Percentiles rank a stretch among this genome's conserved stretches.
phyloP scores from a whole-genome alignment of 2,113 vertebrate species.

The Thalassarche chlororhynchos region DNA sequence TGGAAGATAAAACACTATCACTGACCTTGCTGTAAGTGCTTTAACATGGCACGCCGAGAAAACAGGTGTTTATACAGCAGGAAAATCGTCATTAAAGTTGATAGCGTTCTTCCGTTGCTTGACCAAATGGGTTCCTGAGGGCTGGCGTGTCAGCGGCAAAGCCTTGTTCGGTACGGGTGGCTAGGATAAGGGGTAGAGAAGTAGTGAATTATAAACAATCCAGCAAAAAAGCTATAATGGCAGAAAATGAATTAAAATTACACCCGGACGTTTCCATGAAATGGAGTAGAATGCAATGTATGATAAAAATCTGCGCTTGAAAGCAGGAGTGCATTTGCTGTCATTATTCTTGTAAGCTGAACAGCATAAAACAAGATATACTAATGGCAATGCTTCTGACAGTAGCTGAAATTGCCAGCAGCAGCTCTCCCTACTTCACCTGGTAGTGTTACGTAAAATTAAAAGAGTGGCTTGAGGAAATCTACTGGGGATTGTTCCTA shows the following conservation, averaged over 20 bases:
- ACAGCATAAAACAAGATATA: not conserved
- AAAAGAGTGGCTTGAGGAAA: not conserved
- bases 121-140: not conserved
- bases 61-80: not conserved
- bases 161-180: not conserved
- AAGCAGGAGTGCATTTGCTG: not conserved
- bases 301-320: not conserved
- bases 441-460: not conserved
- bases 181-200: not conserved
- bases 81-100: not conserved
- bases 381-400: not conserved
- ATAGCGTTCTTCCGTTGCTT: not conserved
- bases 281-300: not conserved
- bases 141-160: not conserved
- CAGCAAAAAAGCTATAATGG: not conserved
- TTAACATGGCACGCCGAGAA: not conserved
- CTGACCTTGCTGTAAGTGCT: not conserved
- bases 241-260: conserved; percentile 6
- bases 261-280: not conserved
- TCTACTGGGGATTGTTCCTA: not conserved
- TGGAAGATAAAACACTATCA: not conserved
- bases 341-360: not conserved
- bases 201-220: not conserved
- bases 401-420: not conserved
- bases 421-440: not conserved